Base-by-base conservation (phyloP, 2,888 invertebrate species). In the Ormyrus pomaceus region DNA sequence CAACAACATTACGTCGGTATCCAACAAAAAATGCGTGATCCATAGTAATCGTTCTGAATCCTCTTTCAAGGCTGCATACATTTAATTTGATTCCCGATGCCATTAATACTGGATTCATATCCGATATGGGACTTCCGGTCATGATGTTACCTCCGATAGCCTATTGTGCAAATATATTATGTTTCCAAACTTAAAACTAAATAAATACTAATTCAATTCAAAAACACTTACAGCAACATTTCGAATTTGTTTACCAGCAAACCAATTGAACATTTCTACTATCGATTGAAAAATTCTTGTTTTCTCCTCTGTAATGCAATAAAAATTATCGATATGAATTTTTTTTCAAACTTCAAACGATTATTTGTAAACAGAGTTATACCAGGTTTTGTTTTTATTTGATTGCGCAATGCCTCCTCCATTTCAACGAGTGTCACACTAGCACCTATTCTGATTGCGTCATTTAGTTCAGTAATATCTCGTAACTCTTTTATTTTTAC, bases 71-170 rank as follows among this genome's bases (percentile, higher is more conserved):
- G 85, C 94, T 95, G 53, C 92, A 91, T 0, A 96, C 91, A 84
- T 94, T 93, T 10, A 97, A 88, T 82, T 92, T 91, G 34, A 94
- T 93, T 69, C 93, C 92, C 74, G 95, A 94, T 0, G 98, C 97
- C 93, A 97, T 94, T 81, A 98, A 93, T 84, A 99, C 94, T 0
- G 98, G 98, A 91, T 97, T 97, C 87, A 99, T 93, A 91, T 99
- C 99, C 0, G 98, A 98, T 88, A 99, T 98, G 0, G 99, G 98
- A 91, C 98, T 98, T 13, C 97, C 96, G 0, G 98, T 98, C 92
- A 98, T 95, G 82, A 99, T 96, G 90, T 99, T 98, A 48, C 99
- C 98, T 53, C 96, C 97, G 50, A 99, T 91, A 11, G 96, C 95
- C 94, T 94, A 50, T 53, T 53, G 5, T 50, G 9, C 34, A 34